Percentiles rank a stretch among this genome's conserved stretches.
Conservation (phyloP, 2,113 vertebrate genomes). For the Varanus salvator region DNA sequence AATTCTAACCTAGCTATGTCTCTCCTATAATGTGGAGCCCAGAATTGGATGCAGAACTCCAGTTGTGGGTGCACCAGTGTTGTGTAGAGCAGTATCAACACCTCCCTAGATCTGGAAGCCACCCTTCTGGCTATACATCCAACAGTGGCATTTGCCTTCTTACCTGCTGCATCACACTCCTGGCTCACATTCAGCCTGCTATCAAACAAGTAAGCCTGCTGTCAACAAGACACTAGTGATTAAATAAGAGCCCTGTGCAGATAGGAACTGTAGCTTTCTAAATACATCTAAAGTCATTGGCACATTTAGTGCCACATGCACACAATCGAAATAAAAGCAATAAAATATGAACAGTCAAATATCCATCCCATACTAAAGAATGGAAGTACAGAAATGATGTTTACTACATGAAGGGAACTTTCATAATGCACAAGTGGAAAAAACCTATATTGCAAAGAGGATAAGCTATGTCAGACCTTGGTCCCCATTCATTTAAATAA, state of each 20-base stretch:
- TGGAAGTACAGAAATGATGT: background rate
- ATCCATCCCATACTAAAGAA: background rate
- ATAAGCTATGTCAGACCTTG: accelerated
- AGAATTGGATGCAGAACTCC: too few species aligned
- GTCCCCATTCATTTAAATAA: background rate
- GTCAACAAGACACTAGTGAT: background rate
- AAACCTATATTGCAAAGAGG: background rate
- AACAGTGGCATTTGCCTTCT: too few species aligned
- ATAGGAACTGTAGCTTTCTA: background rate
- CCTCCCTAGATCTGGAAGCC: too few species aligned
- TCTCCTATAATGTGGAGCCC: too few species aligned
- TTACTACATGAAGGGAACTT: background rate
- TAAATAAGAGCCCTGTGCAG: background rate
- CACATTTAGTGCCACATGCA: background rate
- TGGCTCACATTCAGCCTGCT: too few species aligned
- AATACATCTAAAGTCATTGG: background rate
- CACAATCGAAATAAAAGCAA: background rate
- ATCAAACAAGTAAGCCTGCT: too few species aligned
- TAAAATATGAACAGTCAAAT: background rate
- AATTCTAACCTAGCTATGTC: too few species aligned
- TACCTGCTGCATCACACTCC: too few species aligned
- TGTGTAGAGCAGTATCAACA: too few species aligned
- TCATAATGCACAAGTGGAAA: slow-evolving; percentile 1
- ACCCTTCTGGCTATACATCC: too few species aligned
- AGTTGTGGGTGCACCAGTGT: too few species aligned